Conservation (phyloP, 2,797 vertebrate species). For the Synaphobranchus kaupii region DNA sequence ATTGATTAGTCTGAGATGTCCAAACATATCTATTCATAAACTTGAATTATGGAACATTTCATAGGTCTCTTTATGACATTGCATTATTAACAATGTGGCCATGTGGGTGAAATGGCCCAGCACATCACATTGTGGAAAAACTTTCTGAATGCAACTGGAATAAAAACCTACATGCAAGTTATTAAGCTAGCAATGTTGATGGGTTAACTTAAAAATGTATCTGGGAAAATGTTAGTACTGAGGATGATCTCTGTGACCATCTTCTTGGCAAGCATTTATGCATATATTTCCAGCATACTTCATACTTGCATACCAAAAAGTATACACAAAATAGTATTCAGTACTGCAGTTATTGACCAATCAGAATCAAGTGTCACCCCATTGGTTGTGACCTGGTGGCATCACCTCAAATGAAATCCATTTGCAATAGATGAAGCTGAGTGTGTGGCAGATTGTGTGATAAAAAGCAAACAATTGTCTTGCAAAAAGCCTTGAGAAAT, state of each 20-base stretch:
- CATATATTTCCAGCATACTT: background rate
- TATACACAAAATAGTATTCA: background rate
- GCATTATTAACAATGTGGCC: background rate
- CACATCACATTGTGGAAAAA: too few relatives aligned
- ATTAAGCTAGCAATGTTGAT: too few relatives aligned
- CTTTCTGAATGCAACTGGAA: too few relatives aligned
- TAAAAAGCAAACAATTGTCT: too few relatives aligned
- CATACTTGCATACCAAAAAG: background rate
- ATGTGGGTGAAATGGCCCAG: background rate
- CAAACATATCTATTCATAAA: conserved; percentile 3
- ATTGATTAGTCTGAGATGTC: background rate
- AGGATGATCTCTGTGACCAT: too few relatives aligned
- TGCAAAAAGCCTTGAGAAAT: too few relatives aligned
- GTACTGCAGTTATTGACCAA: background rate
- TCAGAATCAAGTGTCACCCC: background rate
- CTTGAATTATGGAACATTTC: conserved; percentile 9
- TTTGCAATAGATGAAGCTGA: background rate
- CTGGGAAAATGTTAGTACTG: too few relatives aligned
- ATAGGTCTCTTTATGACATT: background rate
- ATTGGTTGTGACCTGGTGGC: background rate
- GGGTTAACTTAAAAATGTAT: too few relatives aligned
- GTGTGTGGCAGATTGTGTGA: too few relatives aligned
- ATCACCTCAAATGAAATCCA: background rate
- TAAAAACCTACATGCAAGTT: too few relatives aligned
- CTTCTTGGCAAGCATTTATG: background rate